phyloP scores from a whole-genome alignment of 1,140 invertebrate genomes.

The Frieseomelitta varia region DNA sequence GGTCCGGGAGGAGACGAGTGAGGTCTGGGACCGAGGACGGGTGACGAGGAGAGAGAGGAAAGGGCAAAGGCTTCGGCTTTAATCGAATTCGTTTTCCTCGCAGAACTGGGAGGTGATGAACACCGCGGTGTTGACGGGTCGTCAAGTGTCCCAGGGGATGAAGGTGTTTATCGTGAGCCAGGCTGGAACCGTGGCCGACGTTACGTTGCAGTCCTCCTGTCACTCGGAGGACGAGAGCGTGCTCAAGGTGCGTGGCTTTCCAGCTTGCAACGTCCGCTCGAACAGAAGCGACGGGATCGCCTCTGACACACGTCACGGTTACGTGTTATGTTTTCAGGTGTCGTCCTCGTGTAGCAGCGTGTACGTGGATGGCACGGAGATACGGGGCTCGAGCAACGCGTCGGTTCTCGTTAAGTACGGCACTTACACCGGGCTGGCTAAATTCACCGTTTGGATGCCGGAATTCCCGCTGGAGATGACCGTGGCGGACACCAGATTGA shows the following conservation, averaged over 20 bases:
- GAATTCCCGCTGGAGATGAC: slow-evolving; percentile 95
- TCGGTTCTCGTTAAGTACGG: slow-evolving; percentile 97
- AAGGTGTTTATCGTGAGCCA: slow-evolving; percentile 97
- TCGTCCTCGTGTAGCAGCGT: slow-evolving; percentile 97
- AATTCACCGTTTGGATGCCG: slow-evolving; percentile 98
- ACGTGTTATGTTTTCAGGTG: slow-evolving; percentile 85
- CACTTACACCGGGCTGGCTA: slow-evolving; percentile 92
- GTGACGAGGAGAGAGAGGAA: neutral
- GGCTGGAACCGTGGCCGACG: slow-evolving; percentile 95
- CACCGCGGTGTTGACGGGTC: slow-evolving; percentile 96
- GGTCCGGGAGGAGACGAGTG: neutral
- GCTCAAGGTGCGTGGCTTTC: slow-evolving; percentile 90
- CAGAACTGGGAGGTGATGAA: slow-evolving; percentile 98
- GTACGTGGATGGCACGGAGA: slow-evolving; percentile 98
- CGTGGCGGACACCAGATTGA: slow-evolving; percentile 93
- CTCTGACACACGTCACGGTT: neutral
- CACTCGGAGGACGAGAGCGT: slow-evolving; percentile 97
- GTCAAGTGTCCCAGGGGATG: slow-evolving; percentile 96
- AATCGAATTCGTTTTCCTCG: slow-evolving; percentile 68
- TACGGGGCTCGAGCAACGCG: slow-evolving; percentile 96
- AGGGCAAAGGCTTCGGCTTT: slow-evolving; percentile 20
- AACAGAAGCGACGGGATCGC: neutral
- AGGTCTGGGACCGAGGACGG: too few species aligned
- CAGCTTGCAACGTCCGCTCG: neutral
- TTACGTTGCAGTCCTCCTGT: slow-evolving; percentile 97